Evolutionary conservation across 2,888 invertebrate genomes (phyloP), one percentile per base, ranked within the genome.

Genomic region (Aromia moschata): DNA sequence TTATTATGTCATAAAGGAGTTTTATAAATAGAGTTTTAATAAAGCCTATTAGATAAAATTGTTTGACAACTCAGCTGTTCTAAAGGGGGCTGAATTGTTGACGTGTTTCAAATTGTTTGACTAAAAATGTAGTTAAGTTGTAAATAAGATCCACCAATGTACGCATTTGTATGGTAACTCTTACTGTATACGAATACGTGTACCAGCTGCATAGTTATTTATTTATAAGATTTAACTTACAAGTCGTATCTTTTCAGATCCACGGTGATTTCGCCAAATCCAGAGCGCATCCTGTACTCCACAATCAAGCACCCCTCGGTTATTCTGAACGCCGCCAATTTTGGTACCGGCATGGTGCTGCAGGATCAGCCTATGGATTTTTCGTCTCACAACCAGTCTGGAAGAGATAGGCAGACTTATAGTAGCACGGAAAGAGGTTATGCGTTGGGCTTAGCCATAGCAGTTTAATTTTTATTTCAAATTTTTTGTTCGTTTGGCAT

Each of bases 191-290:
- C n/a, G n/a, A n/a, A n/a, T n/a, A n/a, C n/a, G n/a, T n/a, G n/a
- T n/a, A n/a, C n/a, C n/a, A n/a, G n/a, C n/a, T n/a, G n/a, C n/a
- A n/a, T n/a, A n/a, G n/a, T n/a, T n/a, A n/a, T n/a, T n/a, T n/a
- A n/a, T n/a, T n/a, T n/a, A n/a, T n/a, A n/a, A n/a, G n/a, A 40
- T 3, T 11, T 40, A 15, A 15, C 40, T 14, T 40, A 12, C 16
- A 10, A 41, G 64, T n/a, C n/a, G n/a, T n/a, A n/a, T n/a, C n/a
- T n/a, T n/a, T n/a, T n/a, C n/a, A n/a, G 82, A 59, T 84, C 84
- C 0, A 84, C 84, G 1, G 84, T 84, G 0, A 84, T 84, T 60
- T 84, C 84, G 0, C 83, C 84, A 5, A 84, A 84, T 72, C 84
- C 84, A n/a, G 84, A 84, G 71, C 80, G 81, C 31, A 65, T 80